phyloP scores from a whole-genome alignment of 2,888 invertebrate species.

The Scotopteryx bipunctaria region DNA sequence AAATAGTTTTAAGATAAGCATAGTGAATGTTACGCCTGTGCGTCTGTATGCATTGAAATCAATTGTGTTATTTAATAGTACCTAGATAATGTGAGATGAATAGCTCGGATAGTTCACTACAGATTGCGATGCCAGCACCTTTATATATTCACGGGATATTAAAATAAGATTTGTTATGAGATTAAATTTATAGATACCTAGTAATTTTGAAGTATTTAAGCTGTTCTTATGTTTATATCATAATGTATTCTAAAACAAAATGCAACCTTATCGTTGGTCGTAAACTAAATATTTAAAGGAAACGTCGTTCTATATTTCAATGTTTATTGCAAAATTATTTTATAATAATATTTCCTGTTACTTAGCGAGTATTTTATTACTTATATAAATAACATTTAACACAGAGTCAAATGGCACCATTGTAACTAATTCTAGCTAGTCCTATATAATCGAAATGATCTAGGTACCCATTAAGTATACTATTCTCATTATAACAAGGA shows the following conservation, averaged over 20 bases:
- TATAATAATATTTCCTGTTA: conserved; percentile 25
- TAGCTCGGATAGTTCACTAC: background rate
- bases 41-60: conserved; percentile 12
- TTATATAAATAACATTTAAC: conserved; percentile 28
- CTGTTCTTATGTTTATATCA: too few relatives aligned
- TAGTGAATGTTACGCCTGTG: conserved; percentile 4
- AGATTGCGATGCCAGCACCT: too few relatives aligned
- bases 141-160: too few relatives aligned
- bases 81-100: too few relatives aligned
- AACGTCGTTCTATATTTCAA: conserved; percentile 27
- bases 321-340: conserved; percentile 33
- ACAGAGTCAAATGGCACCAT: conserved; percentile 49
- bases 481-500: background rate
- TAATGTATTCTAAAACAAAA: too few relatives aligned
- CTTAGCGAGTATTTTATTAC: conserved; percentile 34
- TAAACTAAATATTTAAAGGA: conserved; percentile 20
- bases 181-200: too few relatives aligned
- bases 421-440: too few relatives aligned
- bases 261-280: background rate
- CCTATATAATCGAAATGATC: conserved; percentile 6
- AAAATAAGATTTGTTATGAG: too few relatives aligned
- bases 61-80: background rate
- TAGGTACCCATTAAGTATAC: background rate
- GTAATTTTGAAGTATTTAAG: too few relatives aligned
- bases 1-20: conserved; percentile 24